phyloP scores from a whole-genome alignment of 1,140 invertebrate genomes.

The Ruditapes philippinarum region DNA sequence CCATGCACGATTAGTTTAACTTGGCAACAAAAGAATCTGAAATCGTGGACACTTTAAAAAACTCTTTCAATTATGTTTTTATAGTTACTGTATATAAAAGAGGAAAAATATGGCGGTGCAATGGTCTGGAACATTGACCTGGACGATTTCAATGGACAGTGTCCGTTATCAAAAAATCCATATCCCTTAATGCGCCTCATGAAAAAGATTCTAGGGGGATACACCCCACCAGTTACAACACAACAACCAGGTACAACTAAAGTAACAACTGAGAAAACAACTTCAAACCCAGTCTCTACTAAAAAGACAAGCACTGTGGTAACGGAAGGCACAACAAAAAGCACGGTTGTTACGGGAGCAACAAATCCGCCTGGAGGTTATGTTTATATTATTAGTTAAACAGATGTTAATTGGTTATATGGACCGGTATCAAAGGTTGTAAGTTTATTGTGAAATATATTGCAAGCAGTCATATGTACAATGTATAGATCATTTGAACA shows the following conservation, averaged over 20 bases:
- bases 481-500: too few relatives aligned
- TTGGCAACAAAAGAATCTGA: too few relatives aligned
- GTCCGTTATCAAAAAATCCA: not conserved
- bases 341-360: not conserved
- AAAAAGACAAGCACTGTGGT: not conserved
- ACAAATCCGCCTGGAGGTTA: constrained; percentile 26
- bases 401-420: too few relatives aligned
- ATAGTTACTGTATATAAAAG: constrained; percentile 89
- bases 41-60: too few relatives aligned
- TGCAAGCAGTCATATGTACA: too few relatives aligned
- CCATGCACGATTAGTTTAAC: too few relatives aligned
- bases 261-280: not conserved
- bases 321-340: not conserved
- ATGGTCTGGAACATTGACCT: constrained; percentile 99
- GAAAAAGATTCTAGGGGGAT: constrained; percentile 26
- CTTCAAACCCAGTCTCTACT: not conserved
- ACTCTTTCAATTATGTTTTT: not conserved
- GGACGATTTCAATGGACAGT: constrained; percentile 92
- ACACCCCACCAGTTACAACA: constrained; percentile 15
- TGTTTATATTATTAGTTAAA: too few relatives aligned
- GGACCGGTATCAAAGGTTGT: too few relatives aligned
- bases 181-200: constrained; percentile 52
- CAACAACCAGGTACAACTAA: not conserved
- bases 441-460: too few relatives aligned
- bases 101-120: constrained; percentile 95